Percentiles rank a stretch among this genome's conserved stretches.
These are phyloP conservation scores for Chiloscyllium plagiosum DNA, from an alignment of 2,113 vertebrate genomes.

Conservation along the genomic window DNA sequence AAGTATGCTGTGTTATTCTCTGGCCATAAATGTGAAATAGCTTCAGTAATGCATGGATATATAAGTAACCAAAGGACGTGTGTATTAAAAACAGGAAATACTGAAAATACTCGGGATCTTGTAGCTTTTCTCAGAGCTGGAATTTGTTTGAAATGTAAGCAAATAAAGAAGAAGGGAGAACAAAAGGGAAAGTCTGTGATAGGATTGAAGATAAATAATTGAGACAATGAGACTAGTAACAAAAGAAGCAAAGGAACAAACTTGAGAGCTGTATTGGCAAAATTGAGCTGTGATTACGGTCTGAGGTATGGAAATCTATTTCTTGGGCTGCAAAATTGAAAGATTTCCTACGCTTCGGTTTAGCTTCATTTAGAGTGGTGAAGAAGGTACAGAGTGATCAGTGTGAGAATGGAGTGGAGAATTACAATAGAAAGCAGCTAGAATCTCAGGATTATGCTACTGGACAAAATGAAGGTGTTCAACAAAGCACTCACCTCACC, in stretches of 20 bases:
- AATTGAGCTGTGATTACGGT: neutral
- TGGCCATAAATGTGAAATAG: neutral
- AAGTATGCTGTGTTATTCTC: neutral
- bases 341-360: neutral
- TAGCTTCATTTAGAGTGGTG: neutral
- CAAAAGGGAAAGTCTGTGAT: neutral
- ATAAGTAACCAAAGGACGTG: neutral
- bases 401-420: neutral
- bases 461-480: neutral
- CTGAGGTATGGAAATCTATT: neutral
- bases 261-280: neutral
- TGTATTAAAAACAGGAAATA: neutral
- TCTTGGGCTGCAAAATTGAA: neutral
- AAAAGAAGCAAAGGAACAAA: neutral
- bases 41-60: neutral
- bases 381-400: neutral
- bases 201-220: neutral
- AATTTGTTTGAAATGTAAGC: neutral
- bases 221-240: neutral
- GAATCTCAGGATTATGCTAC: neutral
- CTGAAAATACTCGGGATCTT: neutral
- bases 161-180: neutral
- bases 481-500: neutral
- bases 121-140: neutral
- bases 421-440: neutral